phyloP scores from a whole-genome alignment of 1,140 invertebrate species.

The Drosophila kikkawai region DNA sequence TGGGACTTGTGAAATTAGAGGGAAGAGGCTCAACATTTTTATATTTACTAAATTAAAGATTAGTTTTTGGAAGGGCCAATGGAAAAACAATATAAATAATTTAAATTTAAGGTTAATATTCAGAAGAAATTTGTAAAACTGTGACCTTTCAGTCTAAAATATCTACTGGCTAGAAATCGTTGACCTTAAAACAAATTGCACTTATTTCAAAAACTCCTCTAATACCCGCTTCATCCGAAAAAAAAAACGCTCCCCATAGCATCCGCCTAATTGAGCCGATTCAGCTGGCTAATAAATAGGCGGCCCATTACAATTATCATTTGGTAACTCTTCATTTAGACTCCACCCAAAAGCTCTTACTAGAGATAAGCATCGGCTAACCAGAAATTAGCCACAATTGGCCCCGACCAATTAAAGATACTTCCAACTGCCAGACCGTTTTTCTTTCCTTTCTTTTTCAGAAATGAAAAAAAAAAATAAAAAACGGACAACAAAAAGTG shows the following conservation, averaged over 20 bases:
- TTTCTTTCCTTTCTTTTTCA: conserved; percentile 16
- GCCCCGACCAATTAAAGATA: conserved; percentile 42
- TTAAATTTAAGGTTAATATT: neutral
- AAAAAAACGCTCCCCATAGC: neutral
- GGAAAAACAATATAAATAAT: neutral
- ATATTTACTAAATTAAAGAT: neutral
- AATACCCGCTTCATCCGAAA: neutral
- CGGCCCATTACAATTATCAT: conserved; percentile 42
- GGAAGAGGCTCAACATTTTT: neutral
- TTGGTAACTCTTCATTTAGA: conserved; percentile 55
- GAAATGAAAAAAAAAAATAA: conserved; percentile 3
- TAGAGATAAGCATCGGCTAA: conserved; percentile 43
- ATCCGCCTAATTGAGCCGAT: conserved; percentile 17
- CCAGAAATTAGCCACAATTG: conserved; percentile 51
- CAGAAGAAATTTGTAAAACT: too few species aligned
- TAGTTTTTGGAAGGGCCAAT: neutral
- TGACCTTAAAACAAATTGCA: conserved; percentile 19
- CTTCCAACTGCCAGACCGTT: conserved; percentile 19
- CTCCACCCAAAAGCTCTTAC: conserved; percentile 32
- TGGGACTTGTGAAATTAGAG: conserved; percentile 2
- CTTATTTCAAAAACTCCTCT: conserved; percentile 6
- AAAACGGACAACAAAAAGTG: conserved; percentile 36
- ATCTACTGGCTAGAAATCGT: neutral
- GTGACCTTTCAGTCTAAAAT: neutral
- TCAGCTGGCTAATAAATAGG: conserved; percentile 39